Base-by-base conservation (phyloP, 2,888 invertebrate genomes). In the Mesorhabditis belari region DNA sequence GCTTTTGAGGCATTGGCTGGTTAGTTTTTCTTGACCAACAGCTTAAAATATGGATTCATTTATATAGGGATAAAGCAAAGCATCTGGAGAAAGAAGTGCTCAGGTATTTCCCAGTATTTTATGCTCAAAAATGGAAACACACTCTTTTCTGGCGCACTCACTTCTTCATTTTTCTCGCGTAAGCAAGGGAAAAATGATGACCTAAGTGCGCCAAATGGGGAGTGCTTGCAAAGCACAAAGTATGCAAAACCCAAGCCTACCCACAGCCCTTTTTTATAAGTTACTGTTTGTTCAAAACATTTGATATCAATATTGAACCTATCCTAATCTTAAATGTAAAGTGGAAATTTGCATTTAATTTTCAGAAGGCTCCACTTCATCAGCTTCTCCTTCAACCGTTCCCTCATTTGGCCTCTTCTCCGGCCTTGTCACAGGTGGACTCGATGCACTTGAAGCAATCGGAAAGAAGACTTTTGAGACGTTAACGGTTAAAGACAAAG, bases 391-490 rank as follows among this genome's bases (percentile, higher is more conserved):
- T n/a, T 21, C 28, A 9, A 5, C 24, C 19, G 29, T 17, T 9
- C 52, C 25, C 25, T 23, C 56, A 27, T 62, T 62, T n/a, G 71
- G 73, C 23, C 51, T 74, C 29, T 70, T 75, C 19, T 70, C 71
- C 19, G 69, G 71, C 0, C 44, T 83, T 5, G 81, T 82, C 5
- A 75, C 79, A 27, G 82, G 82, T 19, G 77, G 82, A 53, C 69
- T 84, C 25, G 92, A 91, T 79, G 92, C 92, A 0, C 83, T 94
- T 54, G 94, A 94, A 83, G 88, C 89, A 0, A 90, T 94, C 69
- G 94, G 94, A 5, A 92, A 92, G 81, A 92, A 92, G 81, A 94
- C 93, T 0, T 91, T 92, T 88, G 89, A 90, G 80, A 91, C 92
- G 81, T 92, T 93, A 62, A 91, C 91, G 27, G 92, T 93, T 82